Base-by-base conservation (phyloP, 1,140 invertebrate species). In the Pseudachorutes palmiensis region DNA sequence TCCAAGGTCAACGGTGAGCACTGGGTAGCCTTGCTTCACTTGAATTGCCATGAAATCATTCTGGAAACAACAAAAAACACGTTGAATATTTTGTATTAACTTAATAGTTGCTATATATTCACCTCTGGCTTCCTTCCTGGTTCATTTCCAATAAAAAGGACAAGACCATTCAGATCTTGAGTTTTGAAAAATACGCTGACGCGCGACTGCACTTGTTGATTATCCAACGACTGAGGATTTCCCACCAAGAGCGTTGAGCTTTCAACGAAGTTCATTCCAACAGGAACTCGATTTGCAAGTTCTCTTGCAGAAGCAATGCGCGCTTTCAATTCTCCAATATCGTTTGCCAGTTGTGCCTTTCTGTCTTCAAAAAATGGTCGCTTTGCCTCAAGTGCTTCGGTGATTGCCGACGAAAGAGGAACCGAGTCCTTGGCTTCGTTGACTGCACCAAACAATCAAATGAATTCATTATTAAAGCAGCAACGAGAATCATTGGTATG, bases 31-130 rank as follows among this genome's bases (percentile, higher is more conserved):
- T 76, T 90, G 87, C 76, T 90, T 85, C 28, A 98, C 82, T 76
- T 95, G 86, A n/a, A 98, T 75, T 12, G 92, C 89, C 83, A 98
- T 88, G 76, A 91, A 98, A 76, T 99, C 96, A 71, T 91, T 88
- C 84, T 90, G 76, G 19, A 66, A 71, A 75, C 67, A 70, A 57
- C 22, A 58, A 65, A 32, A n/a, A n/a, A n/a, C n/a, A n/a, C n/a
- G n/a, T n/a, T n/a, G n/a, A n/a, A n/a, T n/a, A n/a, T n/a, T n/a
- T n/a, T n/a, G n/a, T n/a, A n/a, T n/a, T n/a, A n/a, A n/a, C n/a
- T n/a, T n/a, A n/a, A n/a, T n/a, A n/a, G n/a, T n/a, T n/a, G 16
- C 28, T 31, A 36, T 1, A 85, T 79, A 49, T 83, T 80, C 51
- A 85, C 77, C 76, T 84, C 84, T 59, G 75, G 73, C 59, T 76